These are phyloP conservation scores for Oriolus oriolus DNA, from an alignment of 2,113 vertebrate genomes.

Conservation along the genomic window DNA sequence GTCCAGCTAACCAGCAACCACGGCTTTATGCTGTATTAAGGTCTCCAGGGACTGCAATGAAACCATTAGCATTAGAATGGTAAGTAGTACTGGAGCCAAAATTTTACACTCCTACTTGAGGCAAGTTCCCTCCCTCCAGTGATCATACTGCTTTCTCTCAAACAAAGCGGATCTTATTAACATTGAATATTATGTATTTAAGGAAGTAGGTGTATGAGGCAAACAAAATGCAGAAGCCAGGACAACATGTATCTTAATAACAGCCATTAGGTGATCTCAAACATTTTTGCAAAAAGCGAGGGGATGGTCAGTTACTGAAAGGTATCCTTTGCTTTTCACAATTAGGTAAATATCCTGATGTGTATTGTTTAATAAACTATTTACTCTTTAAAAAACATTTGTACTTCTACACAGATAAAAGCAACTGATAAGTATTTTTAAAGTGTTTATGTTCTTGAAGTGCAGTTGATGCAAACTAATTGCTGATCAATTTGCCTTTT, in stretches of 20 bases:
- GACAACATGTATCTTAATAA: not conserved
- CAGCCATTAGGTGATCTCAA: not conserved
- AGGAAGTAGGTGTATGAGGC: not conserved
- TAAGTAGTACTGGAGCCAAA: not conserved
- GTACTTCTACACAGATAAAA: not conserved
- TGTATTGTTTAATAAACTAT: not conserved
- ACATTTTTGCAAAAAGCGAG: not conserved
- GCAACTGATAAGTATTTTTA: not conserved
- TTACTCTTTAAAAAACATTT: not conserved
- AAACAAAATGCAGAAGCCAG: not conserved
- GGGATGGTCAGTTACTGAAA: not conserved
- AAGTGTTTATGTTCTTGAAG: not conserved
- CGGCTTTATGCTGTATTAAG: not conserved
- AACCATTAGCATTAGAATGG: not conserved
- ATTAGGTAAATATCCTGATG: not conserved
- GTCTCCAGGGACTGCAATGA: not conserved
- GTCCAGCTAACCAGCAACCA: conserved; percentile 2
- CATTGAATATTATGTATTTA: not conserved
- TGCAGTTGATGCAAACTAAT: not conserved
- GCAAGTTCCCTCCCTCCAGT: not conserved
- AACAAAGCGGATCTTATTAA: not conserved
- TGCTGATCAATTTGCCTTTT: not conserved
- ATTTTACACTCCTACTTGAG: not conserved
- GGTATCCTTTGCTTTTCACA: not conserved
- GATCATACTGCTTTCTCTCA: not conserved